Percentiles rank a stretch among this genome's conserved stretches.
These are phyloP conservation scores for Toxotes chatareus DNA, from an alignment of 2,113 vertebrate species.

Conservation along the genomic window DNA sequence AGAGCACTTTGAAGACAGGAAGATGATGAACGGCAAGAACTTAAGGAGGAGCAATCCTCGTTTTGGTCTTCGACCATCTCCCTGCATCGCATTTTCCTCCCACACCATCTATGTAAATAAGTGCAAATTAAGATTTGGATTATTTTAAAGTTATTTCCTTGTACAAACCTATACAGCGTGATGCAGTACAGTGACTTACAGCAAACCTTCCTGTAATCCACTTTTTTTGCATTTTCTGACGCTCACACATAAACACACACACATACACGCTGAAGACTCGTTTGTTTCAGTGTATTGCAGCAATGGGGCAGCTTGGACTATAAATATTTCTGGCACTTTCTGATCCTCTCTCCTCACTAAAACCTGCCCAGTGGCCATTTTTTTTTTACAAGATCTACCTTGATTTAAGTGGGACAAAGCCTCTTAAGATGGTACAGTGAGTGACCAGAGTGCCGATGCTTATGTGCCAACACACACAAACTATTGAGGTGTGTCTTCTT, in stretches of 20 bases:
- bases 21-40: constrained; percentile 19
- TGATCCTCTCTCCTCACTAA: constrained; percentile 30
- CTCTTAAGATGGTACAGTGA: constrained; percentile 35
- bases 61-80: constrained; percentile 34
- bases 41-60: constrained; percentile 1
- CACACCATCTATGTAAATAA: constrained; percentile 70
- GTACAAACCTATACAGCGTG: constrained; percentile 60
- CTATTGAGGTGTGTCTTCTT: constrained; percentile 41
- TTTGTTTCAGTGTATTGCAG: constrained; percentile 56
- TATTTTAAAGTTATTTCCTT: constrained; percentile 50
- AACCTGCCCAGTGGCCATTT: constrained; percentile 43
- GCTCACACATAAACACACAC: constrained; percentile 31
- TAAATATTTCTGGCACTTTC: constrained; percentile 62
- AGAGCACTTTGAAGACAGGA: constrained; percentile 52
- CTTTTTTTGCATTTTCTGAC: constrained; percentile 38
- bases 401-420: constrained; percentile 47
- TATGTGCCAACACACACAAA: constrained; percentile 60
- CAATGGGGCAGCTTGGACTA: constrained; percentile 71
- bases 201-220: constrained; percentile 29
- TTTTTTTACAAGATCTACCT: constrained; percentile 58
- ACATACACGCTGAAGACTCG: constrained; percentile 30
- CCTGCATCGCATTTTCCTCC: constrained; percentile 32
- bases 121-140: constrained; percentile 50
- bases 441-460: constrained; percentile 63
- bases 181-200: constrained; percentile 51